Evolutionary conservation across 2,888 invertebrate species (phyloP).

Genomic region (Lymantria dispar): DNA sequence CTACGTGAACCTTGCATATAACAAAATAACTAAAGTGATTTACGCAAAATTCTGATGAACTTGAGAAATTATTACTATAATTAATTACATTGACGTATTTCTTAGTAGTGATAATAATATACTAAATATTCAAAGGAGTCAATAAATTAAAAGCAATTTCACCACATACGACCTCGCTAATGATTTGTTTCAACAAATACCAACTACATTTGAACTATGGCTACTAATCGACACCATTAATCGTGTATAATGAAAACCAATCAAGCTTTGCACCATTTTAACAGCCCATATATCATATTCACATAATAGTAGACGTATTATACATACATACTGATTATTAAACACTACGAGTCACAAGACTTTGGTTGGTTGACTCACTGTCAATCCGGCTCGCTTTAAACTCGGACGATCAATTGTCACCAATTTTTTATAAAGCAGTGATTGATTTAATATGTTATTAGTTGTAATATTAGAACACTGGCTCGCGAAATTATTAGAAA

Average conservation of each 20-base stretch:
- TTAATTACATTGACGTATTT: conserved; percentile 11
- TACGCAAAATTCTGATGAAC: background rate
- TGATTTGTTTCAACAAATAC: conserved; percentile 14
- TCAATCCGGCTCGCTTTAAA: conserved; percentile 28
- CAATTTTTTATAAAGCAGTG: conserved; percentile 35
- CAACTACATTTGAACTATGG: conserved; percentile 29
- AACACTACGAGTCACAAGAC: conserved; percentile 31
- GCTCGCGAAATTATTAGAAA: conserved; percentile 21
- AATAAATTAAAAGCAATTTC: conserved; percentile 23
- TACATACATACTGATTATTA: conserved; percentile 11
- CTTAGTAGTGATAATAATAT: conserved; percentile 3
- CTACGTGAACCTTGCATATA: too few species aligned
- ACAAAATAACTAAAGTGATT: too few species aligned
- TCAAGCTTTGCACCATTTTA: conserved; percentile 37
- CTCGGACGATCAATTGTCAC: conserved; percentile 33
- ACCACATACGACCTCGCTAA: conserved; percentile 34
- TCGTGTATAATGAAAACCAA: conserved; percentile 56
- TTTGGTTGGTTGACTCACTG: conserved; percentile 40
- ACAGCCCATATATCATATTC: conserved; percentile 24
- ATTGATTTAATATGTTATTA: conserved; percentile 31
- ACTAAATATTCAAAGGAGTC: conserved; percentile 21
- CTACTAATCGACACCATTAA: conserved; percentile 42
- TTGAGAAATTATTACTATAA: background rate
- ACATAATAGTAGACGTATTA: background rate
- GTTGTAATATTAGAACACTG: conserved; percentile 33